These are phyloP conservation scores for Linnaemya vulpina DNA, from an alignment of 2,888 invertebrate genomes.

Conservation along the genomic window DNA sequence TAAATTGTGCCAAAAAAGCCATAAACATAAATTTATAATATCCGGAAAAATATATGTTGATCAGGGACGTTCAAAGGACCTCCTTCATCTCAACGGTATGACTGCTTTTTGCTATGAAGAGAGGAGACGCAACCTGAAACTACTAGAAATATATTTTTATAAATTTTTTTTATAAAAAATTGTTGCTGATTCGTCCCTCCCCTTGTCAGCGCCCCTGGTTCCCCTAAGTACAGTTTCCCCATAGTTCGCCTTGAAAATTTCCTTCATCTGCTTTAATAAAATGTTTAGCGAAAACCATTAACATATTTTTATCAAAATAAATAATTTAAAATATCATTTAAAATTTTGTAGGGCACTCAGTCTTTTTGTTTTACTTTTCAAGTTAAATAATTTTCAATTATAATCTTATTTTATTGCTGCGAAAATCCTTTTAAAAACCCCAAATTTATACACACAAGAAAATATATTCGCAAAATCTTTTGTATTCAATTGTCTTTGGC, in stretches of 20 bases:
- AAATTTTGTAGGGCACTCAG: background rate
- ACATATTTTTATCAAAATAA: no score
- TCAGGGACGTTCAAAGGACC: background rate
- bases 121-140: no score
- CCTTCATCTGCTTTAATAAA: no score
- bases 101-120: background rate
- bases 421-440: background rate
- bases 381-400: background rate
- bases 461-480: constrained; percentile 35
- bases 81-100: background rate
- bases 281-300: no score
- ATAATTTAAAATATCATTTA: no score
- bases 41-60: background rate
- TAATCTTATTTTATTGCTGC: background rate
- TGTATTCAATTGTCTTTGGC: constrained; percentile 51
- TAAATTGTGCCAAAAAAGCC: constrained; percentile 46
- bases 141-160: no score
- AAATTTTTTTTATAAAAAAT: no score
- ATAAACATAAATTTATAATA: background rate
- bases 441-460: background rate
- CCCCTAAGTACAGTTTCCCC: no score
- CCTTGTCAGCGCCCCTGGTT: no score
- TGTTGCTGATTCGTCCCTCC: no score
- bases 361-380: background rate
- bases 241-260: no score